phyloP scores from a whole-genome alignment of 2,113 vertebrate species.

The Pangasianodon hypophthalmus region DNA sequence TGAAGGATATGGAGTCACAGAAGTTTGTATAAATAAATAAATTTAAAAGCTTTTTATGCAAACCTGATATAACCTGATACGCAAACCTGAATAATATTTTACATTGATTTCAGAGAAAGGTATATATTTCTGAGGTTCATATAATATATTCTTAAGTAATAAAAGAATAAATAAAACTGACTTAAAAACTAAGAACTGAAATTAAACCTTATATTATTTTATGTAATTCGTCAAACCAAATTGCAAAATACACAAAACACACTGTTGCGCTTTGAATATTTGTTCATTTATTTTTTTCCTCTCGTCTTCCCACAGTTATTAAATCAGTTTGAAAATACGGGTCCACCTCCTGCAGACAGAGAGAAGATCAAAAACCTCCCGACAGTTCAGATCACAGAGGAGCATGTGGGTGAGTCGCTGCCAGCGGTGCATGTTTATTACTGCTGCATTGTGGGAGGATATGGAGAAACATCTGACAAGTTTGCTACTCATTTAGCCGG shows the following conservation, averaged over 20 bases:
- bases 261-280: background rate
- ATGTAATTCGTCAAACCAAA: background rate
- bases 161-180: background rate
- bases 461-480: background rate
- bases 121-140: background rate
- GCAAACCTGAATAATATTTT: no score
- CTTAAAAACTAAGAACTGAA: background rate
- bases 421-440: background rate
- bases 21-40: no score
- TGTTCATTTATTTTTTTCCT: background rate
- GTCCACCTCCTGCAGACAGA: constrained; percentile 93
- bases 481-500: background rate
- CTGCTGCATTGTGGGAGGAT: background rate
- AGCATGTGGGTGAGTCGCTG: constrained; percentile 87
- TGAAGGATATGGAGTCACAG: background rate
- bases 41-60: background rate
- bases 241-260: no score
- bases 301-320: constrained; percentile 79
- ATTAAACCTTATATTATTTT: background rate
- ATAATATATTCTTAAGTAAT: background rate
- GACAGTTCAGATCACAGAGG: constrained; percentile 86
- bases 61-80: background rate
- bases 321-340: constrained; percentile 98
- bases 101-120: background rate
- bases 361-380: constrained; percentile 95